Evolutionary conservation across 1,140 invertebrate species (phyloP).

Genomic region (Oryctes rhinoceros): DNA sequence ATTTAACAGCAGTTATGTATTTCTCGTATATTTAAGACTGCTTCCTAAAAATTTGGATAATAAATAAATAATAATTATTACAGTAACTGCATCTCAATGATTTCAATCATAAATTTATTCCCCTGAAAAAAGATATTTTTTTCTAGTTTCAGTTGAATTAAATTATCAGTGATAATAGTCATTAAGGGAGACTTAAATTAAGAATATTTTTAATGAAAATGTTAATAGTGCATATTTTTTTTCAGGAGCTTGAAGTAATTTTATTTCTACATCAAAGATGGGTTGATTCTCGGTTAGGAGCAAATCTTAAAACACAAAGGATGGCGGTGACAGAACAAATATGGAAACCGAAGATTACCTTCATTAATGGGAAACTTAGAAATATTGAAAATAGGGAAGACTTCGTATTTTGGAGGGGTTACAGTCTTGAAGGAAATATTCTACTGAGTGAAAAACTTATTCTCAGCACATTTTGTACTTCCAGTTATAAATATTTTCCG

Average conservation of each 20-base stretch:
- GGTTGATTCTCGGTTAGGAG: constrained; percentile 48
- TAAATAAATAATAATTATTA: no score
- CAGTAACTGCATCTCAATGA: no score
- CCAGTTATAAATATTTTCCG: constrained; percentile 47
- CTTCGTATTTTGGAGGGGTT: constrained; percentile 50
- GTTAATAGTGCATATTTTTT: background rate
- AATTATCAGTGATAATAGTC: no score
- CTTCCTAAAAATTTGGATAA: no score
- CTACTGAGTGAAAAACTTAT: constrained; percentile 49
- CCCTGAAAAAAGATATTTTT: no score
- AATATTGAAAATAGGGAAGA: constrained; percentile 46
- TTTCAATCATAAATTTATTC: no score
- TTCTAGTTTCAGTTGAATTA: no score
- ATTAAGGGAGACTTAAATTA: no score
- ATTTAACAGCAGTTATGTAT: no score
- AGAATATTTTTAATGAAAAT: no score
- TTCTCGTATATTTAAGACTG: no score
- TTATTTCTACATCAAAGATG: constrained; percentile 48
- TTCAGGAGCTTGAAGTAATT: constrained; percentile 43
- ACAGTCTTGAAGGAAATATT: constrained; percentile 46
- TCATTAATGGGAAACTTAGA: constrained; percentile 42
- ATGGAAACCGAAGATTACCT: constrained; percentile 50
- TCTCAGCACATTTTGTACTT: constrained; percentile 44
- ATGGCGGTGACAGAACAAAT: constrained; percentile 50
- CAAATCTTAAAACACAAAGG: constrained; percentile 46